A percentile compares a stretch with the other conserved stretches of the same genome.
Evolutionary conservation across 2,113 vertebrate species (phyloP).

Genomic region (Saccopteryx bilineata): DNA sequence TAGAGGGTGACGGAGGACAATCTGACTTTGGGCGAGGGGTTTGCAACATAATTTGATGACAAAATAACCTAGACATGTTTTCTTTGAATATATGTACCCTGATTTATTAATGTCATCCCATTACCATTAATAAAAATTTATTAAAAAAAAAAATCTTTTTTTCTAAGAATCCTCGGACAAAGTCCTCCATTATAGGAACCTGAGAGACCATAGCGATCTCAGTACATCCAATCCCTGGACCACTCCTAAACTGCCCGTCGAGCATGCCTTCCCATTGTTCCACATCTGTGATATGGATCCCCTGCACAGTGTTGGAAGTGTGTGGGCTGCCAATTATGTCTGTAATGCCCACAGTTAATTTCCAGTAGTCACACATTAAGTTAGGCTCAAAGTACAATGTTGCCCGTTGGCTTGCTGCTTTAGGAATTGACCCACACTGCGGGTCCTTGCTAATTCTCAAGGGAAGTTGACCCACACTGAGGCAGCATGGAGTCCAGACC

Average conservation of each 20-base stretch:
- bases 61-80: too few relatives aligned
- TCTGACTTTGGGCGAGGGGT: too few relatives aligned
- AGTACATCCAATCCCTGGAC: not conserved
- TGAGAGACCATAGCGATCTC: not conserved
- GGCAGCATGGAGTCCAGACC: too few relatives aligned
- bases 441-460: not conserved
- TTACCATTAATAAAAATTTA: too few relatives aligned
- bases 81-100: too few relatives aligned
- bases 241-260: not conserved
- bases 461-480: not conserved
- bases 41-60: too few relatives aligned
- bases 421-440: not conserved
- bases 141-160: too few relatives aligned
- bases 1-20: too few relatives aligned
- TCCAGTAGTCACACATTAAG: not conserved
- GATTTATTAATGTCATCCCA: too few relatives aligned
- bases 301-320: not conserved
- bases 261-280: not conserved
- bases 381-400: not conserved
- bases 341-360: not conserved
- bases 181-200: not conserved
- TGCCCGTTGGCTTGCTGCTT: rapidly evolving
- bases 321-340: not conserved
- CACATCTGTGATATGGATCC: not conserved
- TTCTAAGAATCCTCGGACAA: not conserved